These are phyloP conservation scores for Acronicta leporina DNA, from an alignment of 2,888 invertebrate genomes.

Conservation along the genomic window DNA sequence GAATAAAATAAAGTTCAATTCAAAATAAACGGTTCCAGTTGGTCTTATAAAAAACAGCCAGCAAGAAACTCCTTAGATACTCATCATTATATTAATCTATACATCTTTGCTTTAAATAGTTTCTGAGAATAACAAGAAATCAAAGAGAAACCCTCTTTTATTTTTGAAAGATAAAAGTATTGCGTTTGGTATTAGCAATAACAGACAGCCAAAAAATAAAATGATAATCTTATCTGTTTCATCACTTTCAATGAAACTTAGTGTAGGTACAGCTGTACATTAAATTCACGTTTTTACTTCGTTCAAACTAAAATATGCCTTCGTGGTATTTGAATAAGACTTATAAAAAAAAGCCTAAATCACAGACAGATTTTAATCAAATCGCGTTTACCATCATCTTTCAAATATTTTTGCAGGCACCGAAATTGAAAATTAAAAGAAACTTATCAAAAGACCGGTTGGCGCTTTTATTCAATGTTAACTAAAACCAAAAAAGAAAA, in stretches of 20 bases:
- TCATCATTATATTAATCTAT: too few species aligned
- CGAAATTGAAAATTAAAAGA: constrained; percentile 21
- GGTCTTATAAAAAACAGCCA: too few species aligned
- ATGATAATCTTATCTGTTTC: background rate
- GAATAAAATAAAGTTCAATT: too few species aligned
- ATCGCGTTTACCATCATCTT: background rate
- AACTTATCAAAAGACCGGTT: constrained; percentile 10
- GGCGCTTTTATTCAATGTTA: background rate
- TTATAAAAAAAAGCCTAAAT: background rate
- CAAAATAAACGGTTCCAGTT: too few species aligned
- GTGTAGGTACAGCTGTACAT: background rate
- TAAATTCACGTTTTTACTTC: background rate
- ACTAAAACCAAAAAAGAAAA: constrained; percentile 36
- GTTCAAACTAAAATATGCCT: background rate
- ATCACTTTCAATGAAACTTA: background rate
- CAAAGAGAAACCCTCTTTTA: too few species aligned
- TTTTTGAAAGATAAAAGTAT: too few species aligned
- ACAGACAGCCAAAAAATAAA: background rate
- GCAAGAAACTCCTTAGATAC: too few species aligned
- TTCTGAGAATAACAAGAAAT: too few species aligned
- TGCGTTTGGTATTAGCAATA: background rate
- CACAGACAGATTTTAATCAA: constrained; percentile 8
- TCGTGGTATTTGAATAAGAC: background rate
- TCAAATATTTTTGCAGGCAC: background rate
- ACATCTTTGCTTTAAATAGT: too few species aligned